Evolutionary conservation across 2,888 invertebrate genomes (phyloP).

Genomic region (Drosophila kambysellisi): DNA sequence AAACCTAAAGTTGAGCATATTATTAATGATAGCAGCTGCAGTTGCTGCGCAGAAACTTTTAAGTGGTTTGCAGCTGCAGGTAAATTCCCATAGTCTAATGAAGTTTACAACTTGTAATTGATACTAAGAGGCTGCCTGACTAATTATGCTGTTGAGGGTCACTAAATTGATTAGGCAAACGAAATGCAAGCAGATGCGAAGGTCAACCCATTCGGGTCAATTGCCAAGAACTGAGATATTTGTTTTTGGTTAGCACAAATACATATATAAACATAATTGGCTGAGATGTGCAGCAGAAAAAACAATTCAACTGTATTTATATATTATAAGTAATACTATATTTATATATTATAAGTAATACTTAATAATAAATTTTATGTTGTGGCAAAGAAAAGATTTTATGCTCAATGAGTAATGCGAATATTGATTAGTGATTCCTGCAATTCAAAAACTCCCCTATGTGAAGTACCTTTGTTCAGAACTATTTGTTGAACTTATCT

Average conservation of each 20-base stretch:
- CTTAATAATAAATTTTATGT: background rate
- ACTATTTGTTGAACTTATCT: slow-evolving; percentile 19
- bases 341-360: background rate
- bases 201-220: slow-evolving; percentile 33
- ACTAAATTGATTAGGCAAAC: slow-evolving; percentile 48
- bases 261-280: slow-evolving; percentile 1
- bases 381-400: background rate
- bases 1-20: background rate
- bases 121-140: slow-evolving; percentile 36
- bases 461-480: slow-evolving; percentile 4
- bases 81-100: slow-evolving; percentile 10
- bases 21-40: slow-evolving; percentile 28
- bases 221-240: slow-evolving; percentile 1
- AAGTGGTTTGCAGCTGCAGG: slow-evolving; percentile 23
- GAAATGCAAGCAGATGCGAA: slow-evolving; percentile 26
- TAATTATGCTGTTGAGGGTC: slow-evolving; percentile 55
- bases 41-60: slow-evolving; percentile 3
- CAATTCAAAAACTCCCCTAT: slow-evolving; percentile 18
- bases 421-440: background rate
- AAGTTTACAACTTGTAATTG: slow-evolving; percentile 50
- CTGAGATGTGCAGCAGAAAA: too few relatives aligned
- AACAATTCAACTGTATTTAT: background rate
- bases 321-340: background rate
- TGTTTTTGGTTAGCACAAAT: background rate
- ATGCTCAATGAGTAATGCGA: background rate